Conservation (phyloP, 2,113 vertebrate genomes). For the Forbesichthys agassizii region DNA sequence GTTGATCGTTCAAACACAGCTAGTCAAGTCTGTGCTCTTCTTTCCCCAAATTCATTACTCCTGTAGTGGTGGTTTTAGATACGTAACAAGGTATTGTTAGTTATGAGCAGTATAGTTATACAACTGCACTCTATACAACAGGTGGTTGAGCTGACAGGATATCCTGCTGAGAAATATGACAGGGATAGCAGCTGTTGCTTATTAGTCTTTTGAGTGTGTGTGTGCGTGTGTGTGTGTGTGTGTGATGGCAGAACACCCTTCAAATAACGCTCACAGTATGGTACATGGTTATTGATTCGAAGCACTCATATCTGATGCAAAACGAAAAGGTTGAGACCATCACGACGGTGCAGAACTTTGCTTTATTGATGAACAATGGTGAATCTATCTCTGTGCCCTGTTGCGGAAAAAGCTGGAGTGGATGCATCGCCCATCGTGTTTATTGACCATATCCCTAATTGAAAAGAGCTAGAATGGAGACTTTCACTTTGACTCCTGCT, state of each 20-base stretch:
- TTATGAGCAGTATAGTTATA: slow-evolving; percentile 28
- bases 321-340: slow-evolving; percentile 50
- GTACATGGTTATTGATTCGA: slow-evolving; percentile 54
- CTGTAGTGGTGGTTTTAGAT: slow-evolving; percentile 7
- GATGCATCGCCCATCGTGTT: slow-evolving; percentile 34
- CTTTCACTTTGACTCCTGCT: slow-evolving; percentile 24
- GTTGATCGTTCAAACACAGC: too few relatives aligned
- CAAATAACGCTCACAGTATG: slow-evolving; percentile 43
- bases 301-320: slow-evolving; percentile 41
- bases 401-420: neutral
- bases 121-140: slow-evolving; percentile 31
- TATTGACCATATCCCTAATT: slow-evolving; percentile 50
- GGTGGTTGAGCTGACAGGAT: slow-evolving; percentile 39
- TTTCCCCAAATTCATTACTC: too few relatives aligned
- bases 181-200: slow-evolving; percentile 43
- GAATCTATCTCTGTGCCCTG: slow-evolving; percentile 46
- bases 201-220: slow-evolving; percentile 37
- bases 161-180: slow-evolving; percentile 55
- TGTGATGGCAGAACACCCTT: slow-evolving; percentile 48
- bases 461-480: slow-evolving; percentile 44
- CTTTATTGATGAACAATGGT: slow-evolving; percentile 11
- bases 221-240: slow-evolving; percentile 28
- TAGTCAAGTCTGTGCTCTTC: too few relatives aligned
- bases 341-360: slow-evolving; percentile 24
- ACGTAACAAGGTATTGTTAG: slow-evolving; percentile 33